These are phyloP conservation scores for Turritopsis rubra DNA, from an alignment of 30 jellyfish, hydroid and myxozoan genomes.

Conservation along the genomic window DNA sequence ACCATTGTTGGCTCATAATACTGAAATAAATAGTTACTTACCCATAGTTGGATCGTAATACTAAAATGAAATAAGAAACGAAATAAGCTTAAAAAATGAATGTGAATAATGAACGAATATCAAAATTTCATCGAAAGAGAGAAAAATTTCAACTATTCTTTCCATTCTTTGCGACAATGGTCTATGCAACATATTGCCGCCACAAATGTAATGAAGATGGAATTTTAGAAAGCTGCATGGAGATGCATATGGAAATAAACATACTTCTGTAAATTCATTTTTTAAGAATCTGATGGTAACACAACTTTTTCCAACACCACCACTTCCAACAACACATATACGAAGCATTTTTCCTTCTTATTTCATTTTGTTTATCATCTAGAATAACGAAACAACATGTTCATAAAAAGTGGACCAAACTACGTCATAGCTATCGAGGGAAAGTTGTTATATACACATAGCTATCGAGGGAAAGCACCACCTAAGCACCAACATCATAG, in stretches of 20 bases:
- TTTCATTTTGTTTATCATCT: not conserved
- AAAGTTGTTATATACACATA: not conserved
- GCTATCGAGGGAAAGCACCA: too few species aligned
- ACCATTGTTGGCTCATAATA: too few species aligned
- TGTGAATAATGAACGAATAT: not conserved
- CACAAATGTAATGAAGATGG: not conserved
- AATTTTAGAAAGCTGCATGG: not conserved
- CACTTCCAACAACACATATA: constrained; percentile 95
- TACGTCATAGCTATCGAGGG: too few species aligned
- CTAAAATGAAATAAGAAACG: constrained; percentile 39
- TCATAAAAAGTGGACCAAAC: not conserved
- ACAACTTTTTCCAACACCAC: constrained; percentile 99
- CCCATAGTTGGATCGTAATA: constrained; percentile 99
- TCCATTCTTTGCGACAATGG: too few species aligned
- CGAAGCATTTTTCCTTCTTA: constrained; percentile 51
- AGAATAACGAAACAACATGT: not conserved
- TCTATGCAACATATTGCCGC: too few species aligned
- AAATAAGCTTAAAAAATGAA: not conserved
- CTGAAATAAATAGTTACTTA: too few species aligned
- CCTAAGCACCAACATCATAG: too few species aligned
- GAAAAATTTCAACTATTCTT: not conserved
- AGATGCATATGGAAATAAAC: not conserved
- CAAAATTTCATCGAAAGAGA: not conserved
- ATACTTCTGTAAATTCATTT: constrained; percentile 90
- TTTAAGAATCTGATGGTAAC: constrained; percentile 81